These are phyloP conservation scores for Zonitis immaculata DNA, from an alignment of 2,888 invertebrate species.

Conservation along the genomic window DNA sequence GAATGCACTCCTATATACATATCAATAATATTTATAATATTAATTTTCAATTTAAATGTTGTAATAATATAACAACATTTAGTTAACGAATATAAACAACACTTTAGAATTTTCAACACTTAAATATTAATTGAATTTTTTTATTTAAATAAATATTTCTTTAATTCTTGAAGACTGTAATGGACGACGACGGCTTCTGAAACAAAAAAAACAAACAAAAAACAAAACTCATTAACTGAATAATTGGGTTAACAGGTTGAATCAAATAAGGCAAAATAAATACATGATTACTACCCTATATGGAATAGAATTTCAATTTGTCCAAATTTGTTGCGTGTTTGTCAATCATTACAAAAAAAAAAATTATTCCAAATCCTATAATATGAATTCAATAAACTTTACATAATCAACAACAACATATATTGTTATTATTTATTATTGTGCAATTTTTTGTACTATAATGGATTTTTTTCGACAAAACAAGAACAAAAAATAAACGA, in stretches of 20 bases:
- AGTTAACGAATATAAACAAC: slow-evolving; percentile 21
- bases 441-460: too few relatives aligned
- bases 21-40: not conserved
- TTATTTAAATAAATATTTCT: slow-evolving; percentile 15
- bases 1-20: slow-evolving; percentile 16
- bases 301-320: not conserved
- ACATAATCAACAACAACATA: slow-evolving; percentile 19
- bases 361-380: slow-evolving; percentile 17
- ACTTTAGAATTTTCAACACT: slow-evolving; percentile 22
- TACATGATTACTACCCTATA: not conserved
- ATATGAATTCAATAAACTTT: slow-evolving; percentile 19
- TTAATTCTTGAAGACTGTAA: slow-evolving; percentile 21
- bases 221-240: not conserved
- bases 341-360: slow-evolving; percentile 9
- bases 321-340: slow-evolving; percentile 12
- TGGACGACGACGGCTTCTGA: slow-evolving; percentile 28
- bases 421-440: slow-evolving; percentile 9
- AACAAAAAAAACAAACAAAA: slow-evolving; percentile 22
- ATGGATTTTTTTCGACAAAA: too few relatives aligned
- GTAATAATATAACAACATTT: slow-evolving; percentile 16
- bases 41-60: slow-evolving; percentile 13
- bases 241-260: not conserved
- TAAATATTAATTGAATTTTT: slow-evolving; percentile 16
- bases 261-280: not conserved
- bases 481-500: not conserved